Percentiles rank a stretch among this genome's conserved stretches.
These are phyloP conservation scores for Cavia porcellus DNA, from an alignment of 2,113 vertebrate genomes.

Conservation along the genomic window DNA sequence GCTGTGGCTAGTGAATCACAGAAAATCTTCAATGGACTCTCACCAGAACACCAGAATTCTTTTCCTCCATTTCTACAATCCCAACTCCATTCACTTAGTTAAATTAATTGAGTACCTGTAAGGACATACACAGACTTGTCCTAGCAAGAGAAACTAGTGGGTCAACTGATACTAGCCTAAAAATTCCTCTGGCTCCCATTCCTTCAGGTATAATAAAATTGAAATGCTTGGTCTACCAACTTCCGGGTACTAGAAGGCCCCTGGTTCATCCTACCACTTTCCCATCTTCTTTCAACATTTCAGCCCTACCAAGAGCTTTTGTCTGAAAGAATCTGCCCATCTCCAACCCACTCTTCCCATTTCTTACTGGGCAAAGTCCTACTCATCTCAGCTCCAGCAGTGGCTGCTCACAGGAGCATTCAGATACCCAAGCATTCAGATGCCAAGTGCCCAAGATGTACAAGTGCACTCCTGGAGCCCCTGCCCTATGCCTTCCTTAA, in stretches of 20 bases:
- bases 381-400: background rate
- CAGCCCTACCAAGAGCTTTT: background rate
- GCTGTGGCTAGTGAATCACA: background rate
- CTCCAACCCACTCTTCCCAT: background rate
- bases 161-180: background rate
- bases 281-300: background rate
- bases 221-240: background rate
- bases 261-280: background rate
- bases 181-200: background rate
- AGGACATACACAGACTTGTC: background rate
- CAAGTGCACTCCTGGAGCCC: background rate
- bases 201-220: background rate
- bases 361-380: background rate
- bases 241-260: background rate
- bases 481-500: background rate
- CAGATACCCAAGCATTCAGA: rapidly evolving
- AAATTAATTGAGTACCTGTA: background rate
- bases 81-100: background rate
- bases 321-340: background rate
- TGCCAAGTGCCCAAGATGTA: too few relatives aligned
- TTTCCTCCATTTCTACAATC: background rate
- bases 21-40: background rate
- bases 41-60: background rate
- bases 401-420: background rate
- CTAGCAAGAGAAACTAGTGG: background rate